Evolutionary conservation across 2,888 invertebrate species (phyloP), one percentile per base, ranked within the genome.

Genomic region (Megaustenia siamemsis): DNA sequence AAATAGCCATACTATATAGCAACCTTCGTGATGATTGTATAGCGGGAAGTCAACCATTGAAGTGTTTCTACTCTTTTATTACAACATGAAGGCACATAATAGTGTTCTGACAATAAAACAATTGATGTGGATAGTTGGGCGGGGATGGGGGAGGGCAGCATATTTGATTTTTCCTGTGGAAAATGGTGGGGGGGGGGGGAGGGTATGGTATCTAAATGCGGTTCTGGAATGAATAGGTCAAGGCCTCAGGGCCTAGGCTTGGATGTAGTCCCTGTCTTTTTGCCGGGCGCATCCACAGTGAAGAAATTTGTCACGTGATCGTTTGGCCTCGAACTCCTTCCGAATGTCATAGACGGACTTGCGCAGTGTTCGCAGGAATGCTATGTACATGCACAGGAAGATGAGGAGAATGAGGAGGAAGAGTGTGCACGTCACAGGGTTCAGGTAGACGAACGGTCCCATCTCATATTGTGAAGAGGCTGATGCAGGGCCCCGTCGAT

Each of bases 241-340:
- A n/a, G n/a, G n/a, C n/a, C n/a, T n/a, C n/a, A n/a, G n/a, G n/a
- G n/a, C n/a, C n/a, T n/a, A n/a, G n/a, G n/a, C n/a, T n/a, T n/a
- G 35, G 4, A 75, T 75, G n/a, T 32, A 76, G 12, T 63, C 76
- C 56, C 71, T 82, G 63, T 82, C 82, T 8, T 66, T 76, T 21
- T 63, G 45, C 38, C 32, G 60, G 15, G 10, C 49, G 28, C 76
- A 82, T 0, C 82, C 82, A 60, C 82, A 82, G 45, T 63, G 40
- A 32, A 86, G 82, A 40, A 86, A 84, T 49, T 84, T 86, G 69
- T 86, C 86, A 38, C 84, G 84, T 45, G 82, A 69, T 35, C 84
- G n/a, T 24, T 68, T 82, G 15, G 43, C 40, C 40, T 86, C 79
- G 21, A 86, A 84, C 45, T 84, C 86, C 24, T 60, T 63, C 56